Evolutionary conservation across 64 coral and sea anemone genomes (phyloP), one percentile per base, ranked within the genome.

Genomic region (Porites australiensis): DNA sequence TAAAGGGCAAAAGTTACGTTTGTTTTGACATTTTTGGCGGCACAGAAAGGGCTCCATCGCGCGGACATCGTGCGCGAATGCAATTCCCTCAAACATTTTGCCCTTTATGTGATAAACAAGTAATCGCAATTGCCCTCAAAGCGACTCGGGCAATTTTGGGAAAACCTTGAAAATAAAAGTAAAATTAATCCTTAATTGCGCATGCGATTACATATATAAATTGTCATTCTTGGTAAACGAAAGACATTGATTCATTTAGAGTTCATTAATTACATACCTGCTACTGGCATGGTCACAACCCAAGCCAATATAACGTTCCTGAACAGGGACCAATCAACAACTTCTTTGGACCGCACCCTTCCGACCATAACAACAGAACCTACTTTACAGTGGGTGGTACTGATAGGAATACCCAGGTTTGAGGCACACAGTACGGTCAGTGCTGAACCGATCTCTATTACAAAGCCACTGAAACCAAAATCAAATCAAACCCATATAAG

Each of bases 341-440:
- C 70, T 61, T 95, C 75, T 50, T 83, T 98, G 79, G 96, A 95
- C 62, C 96, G 82, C 47, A 95, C 93, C 13, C 93, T 86, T 4
- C 96, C 96, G 19, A 98, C 96, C 79, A 98, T 92, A 18, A 92
- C 89, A 23, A 98, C 93, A 20, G 96, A 94, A 10, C 96, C 96
- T 10, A 98, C 96, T 65, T 95, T 95, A 79, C 96, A 98, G 37
- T 98, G 96, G 1, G 96, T 98, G 0, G 96, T 98, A 49, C 96
- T 98, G 53, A 98, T 95, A n/a, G 96, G 96, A 89, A 98, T 98
- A 3, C 96, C 96, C 88, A 98, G 93, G 57, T 98, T 98, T 13
- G 96, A 98, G 4, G 96, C 96, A n/a, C 88, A 13, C 43, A 98
- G 75, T 8, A 98, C 96, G 20, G 96, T 98, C 50, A 94, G 61